Conservation (phyloP, 2,888 invertebrate species). For the Leptinotarsa juncta region DNA sequence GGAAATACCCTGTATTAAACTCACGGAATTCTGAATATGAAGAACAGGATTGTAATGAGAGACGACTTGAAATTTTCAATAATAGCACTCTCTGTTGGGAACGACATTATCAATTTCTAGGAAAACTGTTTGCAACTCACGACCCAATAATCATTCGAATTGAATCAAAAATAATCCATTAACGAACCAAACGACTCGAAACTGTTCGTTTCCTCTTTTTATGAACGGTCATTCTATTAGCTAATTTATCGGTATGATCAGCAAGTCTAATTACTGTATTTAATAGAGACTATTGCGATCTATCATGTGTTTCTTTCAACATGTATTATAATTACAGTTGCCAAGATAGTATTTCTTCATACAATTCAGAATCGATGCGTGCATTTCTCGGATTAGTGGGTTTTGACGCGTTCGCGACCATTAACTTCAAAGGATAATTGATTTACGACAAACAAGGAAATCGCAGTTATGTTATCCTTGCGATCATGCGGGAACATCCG, state of each 20-base stretch:
- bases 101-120: neutral
- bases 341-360: slow-evolving; percentile 27
- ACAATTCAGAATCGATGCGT: slow-evolving; percentile 23
- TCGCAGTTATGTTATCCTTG: neutral
- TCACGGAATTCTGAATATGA: no score
- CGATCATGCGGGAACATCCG: neutral
- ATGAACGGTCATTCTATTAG: slow-evolving; percentile 16
- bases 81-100: no score
- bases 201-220: slow-evolving; percentile 1
- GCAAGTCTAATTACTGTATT: slow-evolving; percentile 31
- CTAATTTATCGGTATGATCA: slow-evolving; percentile 34
- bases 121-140: neutral
- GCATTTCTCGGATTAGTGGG: slow-evolving; percentile 22
- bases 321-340: slow-evolving; percentile 28
- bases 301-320: slow-evolving; percentile 32
- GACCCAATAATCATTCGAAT: neutral
- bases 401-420: slow-evolving; percentile 25
- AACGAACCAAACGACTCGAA: slow-evolving; percentile 5
- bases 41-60: no score
- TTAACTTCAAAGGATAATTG: slow-evolving; percentile 26
- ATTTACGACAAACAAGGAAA: slow-evolving; percentile 19
- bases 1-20: no score
- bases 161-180: neutral
- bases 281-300: slow-evolving; percentile 24
- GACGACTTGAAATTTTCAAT: no score